Base-by-base conservation (phyloP, 2,113 vertebrate genomes). In the Columba livia region DNA sequence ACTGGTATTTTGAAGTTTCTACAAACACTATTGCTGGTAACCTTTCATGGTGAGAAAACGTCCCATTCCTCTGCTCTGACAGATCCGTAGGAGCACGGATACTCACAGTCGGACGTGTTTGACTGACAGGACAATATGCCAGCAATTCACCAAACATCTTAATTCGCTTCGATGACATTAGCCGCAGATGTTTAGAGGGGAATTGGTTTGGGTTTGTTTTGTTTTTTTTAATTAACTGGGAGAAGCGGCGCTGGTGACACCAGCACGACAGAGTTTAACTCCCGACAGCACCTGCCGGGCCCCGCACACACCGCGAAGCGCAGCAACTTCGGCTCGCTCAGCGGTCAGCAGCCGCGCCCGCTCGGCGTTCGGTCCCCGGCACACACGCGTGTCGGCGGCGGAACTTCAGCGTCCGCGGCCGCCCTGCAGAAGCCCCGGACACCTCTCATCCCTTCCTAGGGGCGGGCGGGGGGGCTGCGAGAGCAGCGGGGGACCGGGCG, bases 61-160 rank as follows among this genome's bases (percentile, higher is more conserved):
- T 6, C 34, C 48, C 38, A 1, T 12, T n/a, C 38, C 70, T 13
- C 12, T 0, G 5, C 65, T 54, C 70, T 21, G 16, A 1, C 0
- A 1, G 8, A 28, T 11, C 61, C 9, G 0, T 11, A 16, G 10
- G 5, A 74, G 54, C 19, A 0, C 0, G n/a, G 40, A 4, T 44
- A 50, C 79, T 2, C 69, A 34, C 10, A 14, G 31, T 7, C 65
- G 28, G 53, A 16, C 3, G 7, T 5, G 8, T 53, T 6, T 57
- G 58, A 56, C 34, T 1, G 44, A 47, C 3, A 3, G 0, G 38
- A 48, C 62, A 69, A 21, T 0, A 18, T 2, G 8, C 21, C 62
- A 69, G 58, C 56, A 12, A 6, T 0, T 12, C 64, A 14, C 16
- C 6, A 53, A 47, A 15, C 34, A 21, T 4, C 31, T 29, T 17